Evolutionary conservation across 2,888 invertebrate species (phyloP).

Genomic region (Pyrrhosoma nymphula): DNA sequence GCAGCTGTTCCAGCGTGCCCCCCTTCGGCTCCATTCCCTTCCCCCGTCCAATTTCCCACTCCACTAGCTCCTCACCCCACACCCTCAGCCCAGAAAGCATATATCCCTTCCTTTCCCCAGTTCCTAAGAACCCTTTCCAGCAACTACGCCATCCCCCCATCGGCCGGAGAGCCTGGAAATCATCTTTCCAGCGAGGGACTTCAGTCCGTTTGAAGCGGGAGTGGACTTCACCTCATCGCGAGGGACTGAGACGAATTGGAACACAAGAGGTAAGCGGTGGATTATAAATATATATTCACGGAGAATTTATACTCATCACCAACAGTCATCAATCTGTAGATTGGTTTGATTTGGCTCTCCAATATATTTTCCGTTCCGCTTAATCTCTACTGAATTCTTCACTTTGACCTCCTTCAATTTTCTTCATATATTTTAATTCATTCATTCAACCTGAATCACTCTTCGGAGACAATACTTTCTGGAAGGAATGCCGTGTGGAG

Average conservation of each 20-base stretch:
- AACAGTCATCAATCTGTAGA: no score
- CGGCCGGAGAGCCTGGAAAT: not conserved
- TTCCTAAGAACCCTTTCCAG: not conserved
- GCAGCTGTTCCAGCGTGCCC: slow-evolving; percentile 10
- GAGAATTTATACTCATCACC: no score
- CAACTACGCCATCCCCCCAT: not conserved
- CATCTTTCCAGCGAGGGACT: not conserved
- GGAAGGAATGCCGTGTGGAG: not conserved
- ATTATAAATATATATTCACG: not conserved
- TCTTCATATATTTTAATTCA: no score
- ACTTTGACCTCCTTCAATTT: no score
- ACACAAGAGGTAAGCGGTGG: not conserved
- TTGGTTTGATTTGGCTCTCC: no score
- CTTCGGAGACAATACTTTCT: not conserved
- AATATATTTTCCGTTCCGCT: no score
- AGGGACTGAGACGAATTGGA: not conserved
- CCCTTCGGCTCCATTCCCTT: not conserved
- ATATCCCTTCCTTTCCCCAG: slow-evolving; percentile 7
- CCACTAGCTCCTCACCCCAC: not conserved
- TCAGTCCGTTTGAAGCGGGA: not conserved
- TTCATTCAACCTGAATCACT: no score
- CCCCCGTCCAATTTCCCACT: not conserved
- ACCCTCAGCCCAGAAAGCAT: not conserved
- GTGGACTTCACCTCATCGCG: not conserved
- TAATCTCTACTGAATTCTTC: no score